Base-by-base conservation (phyloP, 1,140 invertebrate genomes). In the Hestina assimilis region DNA sequence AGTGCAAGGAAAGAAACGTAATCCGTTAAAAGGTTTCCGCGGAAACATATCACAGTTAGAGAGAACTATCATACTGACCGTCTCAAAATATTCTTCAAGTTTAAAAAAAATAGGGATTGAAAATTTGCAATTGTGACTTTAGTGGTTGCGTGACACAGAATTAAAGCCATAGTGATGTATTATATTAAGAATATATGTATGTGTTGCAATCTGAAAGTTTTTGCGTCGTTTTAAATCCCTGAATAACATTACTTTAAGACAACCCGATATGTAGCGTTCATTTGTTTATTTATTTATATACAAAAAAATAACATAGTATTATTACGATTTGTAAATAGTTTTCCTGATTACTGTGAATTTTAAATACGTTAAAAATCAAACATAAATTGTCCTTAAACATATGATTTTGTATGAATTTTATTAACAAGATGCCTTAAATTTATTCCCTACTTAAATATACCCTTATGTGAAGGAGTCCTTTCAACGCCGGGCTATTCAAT, bases 21-120 rank as follows among this genome's bases (percentile, higher is more conserved):
- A 66, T 69, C 63, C 63, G 59, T 63, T 66, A 69, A 69, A 63
- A 69, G 67, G 59, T 60, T 69, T 57, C 45, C 50, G 33, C 58
- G 54, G 53, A 66, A 66, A 63, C 57, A 57, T 59, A 46, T 60
- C 60, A 69, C 63, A 51, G 48, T 28, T 28, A 26, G 12, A 24
- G 28, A 7, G 9, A 41, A 3, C 11, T 50, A 12, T 40, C 48
- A 24, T 14, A 60, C 40, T 28, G 35, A 60, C 45, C 31, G 21
- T 11, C 5, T 17, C n/a, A 3, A 19, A 38, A 8, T 9, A 11
- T 15, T 38, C 4, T 3, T 9, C 17, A 4, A 1, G 2, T 2
- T 15, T 14, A 15, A 3, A 9, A 33, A 9, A 1, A 5, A 33
- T 33, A 28, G n/a, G n/a, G n/a, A 4, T 8, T 2, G 26, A 3